Conservation (phyloP, 2,888 invertebrate genomes). For the Mythimna pallens region DNA sequence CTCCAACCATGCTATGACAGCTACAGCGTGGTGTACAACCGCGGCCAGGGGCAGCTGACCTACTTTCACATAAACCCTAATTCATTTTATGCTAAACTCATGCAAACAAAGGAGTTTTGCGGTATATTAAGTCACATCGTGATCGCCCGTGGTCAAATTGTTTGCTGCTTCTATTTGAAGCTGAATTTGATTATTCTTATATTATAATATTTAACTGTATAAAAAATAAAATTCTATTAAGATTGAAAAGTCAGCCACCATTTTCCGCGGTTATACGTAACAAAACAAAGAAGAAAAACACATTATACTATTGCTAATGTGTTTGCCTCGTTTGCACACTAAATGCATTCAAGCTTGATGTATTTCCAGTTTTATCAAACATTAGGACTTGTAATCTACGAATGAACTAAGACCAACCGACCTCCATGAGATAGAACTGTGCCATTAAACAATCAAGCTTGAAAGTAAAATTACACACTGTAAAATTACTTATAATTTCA, state of each 20-base stretch:
- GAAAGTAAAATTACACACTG: background rate
- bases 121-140: background rate
- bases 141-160: background rate
- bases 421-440: background rate
- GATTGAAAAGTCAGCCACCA: background rate
- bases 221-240: too few relatives aligned
- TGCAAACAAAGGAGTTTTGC: background rate
- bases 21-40: background rate
- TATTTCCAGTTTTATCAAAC: background rate
- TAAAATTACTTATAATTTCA: background rate
- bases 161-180: background rate
- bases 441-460: constrained; percentile 20
- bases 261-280: background rate
- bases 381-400: background rate
- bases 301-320: background rate
- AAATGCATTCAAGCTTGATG: constrained; percentile 33
- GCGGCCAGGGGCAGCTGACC: background rate
- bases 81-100: background rate
- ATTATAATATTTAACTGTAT: background rate
- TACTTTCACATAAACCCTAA: background rate
- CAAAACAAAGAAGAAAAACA: constrained; percentile 1
- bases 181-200: background rate
- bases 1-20: constrained; percentile 14
- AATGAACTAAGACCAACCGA: background rate
- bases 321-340: constrained; percentile 2